Evolutionary conservation across 2,888 invertebrate genomes (phyloP).

Genomic region (Thecocarcelia acutangulata): DNA sequence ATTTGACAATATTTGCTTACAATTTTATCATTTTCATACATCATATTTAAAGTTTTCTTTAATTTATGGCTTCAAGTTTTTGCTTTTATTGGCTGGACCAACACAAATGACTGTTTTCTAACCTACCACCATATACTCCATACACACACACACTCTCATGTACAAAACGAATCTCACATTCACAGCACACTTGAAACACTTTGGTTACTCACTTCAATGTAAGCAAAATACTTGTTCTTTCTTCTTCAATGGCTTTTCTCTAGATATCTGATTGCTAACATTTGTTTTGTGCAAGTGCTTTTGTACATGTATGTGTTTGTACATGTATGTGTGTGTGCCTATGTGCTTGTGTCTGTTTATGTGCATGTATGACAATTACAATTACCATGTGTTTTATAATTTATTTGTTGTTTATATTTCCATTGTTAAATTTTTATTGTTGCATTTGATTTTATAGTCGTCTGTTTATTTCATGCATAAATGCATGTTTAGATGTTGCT

Average conservation of each 20-base stretch:
- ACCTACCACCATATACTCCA: too few species aligned
- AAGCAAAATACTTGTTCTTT: neutral
- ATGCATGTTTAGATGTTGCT: slow-evolving; percentile 16
- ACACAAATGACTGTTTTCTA: neutral
- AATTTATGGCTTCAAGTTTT: slow-evolving; percentile 55
- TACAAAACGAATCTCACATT: slow-evolving; percentile 9
- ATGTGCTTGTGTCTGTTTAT: neutral
- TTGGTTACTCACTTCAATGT: slow-evolving; percentile 2
- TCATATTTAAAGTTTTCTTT: slow-evolving; percentile 56
- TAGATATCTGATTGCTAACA: slow-evolving; percentile 31
- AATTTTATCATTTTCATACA: slow-evolving; percentile 60
- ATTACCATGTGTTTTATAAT: slow-evolving; percentile 59
- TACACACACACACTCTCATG: slow-evolving; percentile 1
- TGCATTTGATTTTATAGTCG: slow-evolving; percentile 39
- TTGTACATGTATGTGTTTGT: neutral
- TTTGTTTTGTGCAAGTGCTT: slow-evolving; percentile 17
- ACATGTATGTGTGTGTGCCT: neutral
- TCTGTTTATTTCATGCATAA: slow-evolving; percentile 30
- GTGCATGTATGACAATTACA: slow-evolving; percentile 7
- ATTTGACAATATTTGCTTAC: slow-evolving; percentile 68
- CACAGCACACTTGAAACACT: slow-evolving; percentile 38
- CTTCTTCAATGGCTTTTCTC: neutral
- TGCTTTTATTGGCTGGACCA: slow-evolving; percentile 27
- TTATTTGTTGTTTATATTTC: slow-evolving; percentile 49
- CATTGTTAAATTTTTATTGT: slow-evolving; percentile 43